These are phyloP conservation scores for Cerceris ruficornis DNA, from an alignment of 2,888 invertebrate species.

Conservation along the genomic window DNA sequence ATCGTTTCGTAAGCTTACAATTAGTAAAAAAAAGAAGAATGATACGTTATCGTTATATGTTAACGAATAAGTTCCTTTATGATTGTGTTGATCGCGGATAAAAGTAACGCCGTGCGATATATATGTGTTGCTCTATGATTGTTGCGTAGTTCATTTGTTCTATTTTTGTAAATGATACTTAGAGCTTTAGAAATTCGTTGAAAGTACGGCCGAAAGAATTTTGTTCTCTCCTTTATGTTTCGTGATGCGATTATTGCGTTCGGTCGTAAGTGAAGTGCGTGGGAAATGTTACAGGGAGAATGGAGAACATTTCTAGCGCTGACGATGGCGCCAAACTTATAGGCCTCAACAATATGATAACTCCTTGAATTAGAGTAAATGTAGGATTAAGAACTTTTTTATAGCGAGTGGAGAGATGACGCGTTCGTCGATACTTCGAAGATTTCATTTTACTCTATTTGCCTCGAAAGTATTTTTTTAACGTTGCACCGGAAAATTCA, in stretches of 20 bases:
- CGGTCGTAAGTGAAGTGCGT: neutral
- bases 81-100: neutral
- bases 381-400: conserved; percentile 54
- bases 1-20: neutral
- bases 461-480: conserved; percentile 26
- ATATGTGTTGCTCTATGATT: neutral
- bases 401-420: conserved; percentile 11
- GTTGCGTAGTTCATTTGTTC: neutral
- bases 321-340: conserved; percentile 51
- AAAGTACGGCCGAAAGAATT: neutral
- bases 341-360: conserved; percentile 57
- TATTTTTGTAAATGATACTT: neutral
- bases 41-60: neutral
- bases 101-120: neutral
- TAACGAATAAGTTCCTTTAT: conserved; percentile 1
- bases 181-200: neutral
- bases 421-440: conserved; percentile 19
- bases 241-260: neutral
- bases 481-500: conserved; percentile 8
- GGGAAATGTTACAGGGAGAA: conserved; percentile 1
- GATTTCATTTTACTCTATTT: neutral
- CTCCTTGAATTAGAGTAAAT: conserved; percentile 44
- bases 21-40: neutral
- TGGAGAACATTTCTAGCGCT: conserved; percentile 26
- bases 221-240: neutral